A percentile compares a stretch with the other conserved stretches of the same genome.
These are phyloP conservation scores for Bombus cullumanus DNA, from an alignment of 1,140 invertebrate genomes.

Conservation along the genomic window DNA sequence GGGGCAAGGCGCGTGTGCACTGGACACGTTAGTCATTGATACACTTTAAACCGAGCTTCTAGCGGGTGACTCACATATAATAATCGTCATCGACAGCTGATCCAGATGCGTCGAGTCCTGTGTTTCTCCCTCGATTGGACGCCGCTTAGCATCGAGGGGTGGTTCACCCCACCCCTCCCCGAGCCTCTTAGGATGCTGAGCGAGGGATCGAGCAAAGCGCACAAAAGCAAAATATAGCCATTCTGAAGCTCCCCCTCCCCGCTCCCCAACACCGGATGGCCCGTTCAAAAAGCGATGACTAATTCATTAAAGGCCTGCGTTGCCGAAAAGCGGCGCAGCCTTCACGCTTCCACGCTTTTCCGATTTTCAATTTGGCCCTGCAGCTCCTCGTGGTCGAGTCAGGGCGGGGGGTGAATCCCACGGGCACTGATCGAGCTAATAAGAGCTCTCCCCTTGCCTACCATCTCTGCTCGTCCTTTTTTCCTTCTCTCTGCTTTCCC, in stretches of 20 bases:
- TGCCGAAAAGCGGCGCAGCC: constrained; percentile 14
- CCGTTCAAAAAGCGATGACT: constrained; percentile 68
- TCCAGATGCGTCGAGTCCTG: constrained; percentile 65
- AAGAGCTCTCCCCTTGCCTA: not conserved
- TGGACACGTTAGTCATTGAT: constrained; percentile 74
- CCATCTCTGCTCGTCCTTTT: not conserved
- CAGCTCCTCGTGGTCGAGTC: not conserved
- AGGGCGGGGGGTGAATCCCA: constrained; percentile 29
- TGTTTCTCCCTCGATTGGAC: constrained; percentile 56
- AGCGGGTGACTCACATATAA: constrained; percentile 71
- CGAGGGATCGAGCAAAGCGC: constrained; percentile 52
- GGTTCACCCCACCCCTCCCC: not conserved
- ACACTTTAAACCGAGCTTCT: constrained; percentile 72
- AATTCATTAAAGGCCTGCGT: constrained; percentile 66
- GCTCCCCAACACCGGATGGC: not conserved
- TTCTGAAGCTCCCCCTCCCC: not conserved
- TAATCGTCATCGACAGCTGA: constrained; percentile 76
- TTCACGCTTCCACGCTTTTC: constrained; percentile 60
- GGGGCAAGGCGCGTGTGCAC: constrained; percentile 23
- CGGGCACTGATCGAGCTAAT: constrained; percentile 44
- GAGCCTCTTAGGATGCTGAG: constrained; percentile 29
- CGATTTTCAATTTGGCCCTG: constrained; percentile 55
- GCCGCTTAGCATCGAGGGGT: constrained; percentile 35
- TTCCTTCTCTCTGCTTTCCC: not conserved
- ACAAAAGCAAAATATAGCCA: constrained; percentile 70